Evolutionary conservation across 1,140 invertebrate genomes (phyloP), one percentile per base, ranked within the genome.

Genomic region (Drosophila grimshawi): DNA sequence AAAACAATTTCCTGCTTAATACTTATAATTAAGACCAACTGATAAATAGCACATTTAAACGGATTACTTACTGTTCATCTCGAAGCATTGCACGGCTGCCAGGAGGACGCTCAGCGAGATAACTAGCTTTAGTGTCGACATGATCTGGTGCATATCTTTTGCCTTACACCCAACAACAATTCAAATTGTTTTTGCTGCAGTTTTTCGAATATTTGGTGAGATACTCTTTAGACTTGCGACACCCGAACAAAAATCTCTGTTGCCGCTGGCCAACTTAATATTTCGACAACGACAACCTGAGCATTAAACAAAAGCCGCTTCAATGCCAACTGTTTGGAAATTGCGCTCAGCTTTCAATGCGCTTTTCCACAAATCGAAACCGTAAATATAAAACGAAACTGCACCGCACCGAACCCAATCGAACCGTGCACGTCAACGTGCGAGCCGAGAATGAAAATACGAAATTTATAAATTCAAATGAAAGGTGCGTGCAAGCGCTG

Each of bases 21-120:
- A 35, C 3, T 6, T 32, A 33, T 5, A 46, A 33, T 60, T 19
- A 60, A 30, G 33, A 11, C 5, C 0, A 45, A 59, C 37, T 43
- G 5, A 5, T 4, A 5, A 30, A 39, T 43, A 2, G 30, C 51
- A 51, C 10, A 29, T 5, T 1, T 6, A 30, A 51, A 37, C 6
- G 33, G 30, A 48, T 48, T 35, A 91, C 90, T 91, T 90, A 91
- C 90, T 90, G 75, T 91, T 91, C 69, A 91, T 78, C 75, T 91
- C 73, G 33, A 78, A 91, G 32, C 82, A 63, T 29, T 70, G 68
- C 29, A 59, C 60, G 30, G 43, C 46, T 43, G 80, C 60, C 51
- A 86, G 55, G 53, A 79, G 30, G 11, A 73, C 32, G 57, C 80
- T 65, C n/a, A 88, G 49, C n/a, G 57, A 33, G 29, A 76, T 46